Evolutionary conservation across 2,888 invertebrate species (phyloP).

Genomic region (Calameuta filiformis): DNA sequence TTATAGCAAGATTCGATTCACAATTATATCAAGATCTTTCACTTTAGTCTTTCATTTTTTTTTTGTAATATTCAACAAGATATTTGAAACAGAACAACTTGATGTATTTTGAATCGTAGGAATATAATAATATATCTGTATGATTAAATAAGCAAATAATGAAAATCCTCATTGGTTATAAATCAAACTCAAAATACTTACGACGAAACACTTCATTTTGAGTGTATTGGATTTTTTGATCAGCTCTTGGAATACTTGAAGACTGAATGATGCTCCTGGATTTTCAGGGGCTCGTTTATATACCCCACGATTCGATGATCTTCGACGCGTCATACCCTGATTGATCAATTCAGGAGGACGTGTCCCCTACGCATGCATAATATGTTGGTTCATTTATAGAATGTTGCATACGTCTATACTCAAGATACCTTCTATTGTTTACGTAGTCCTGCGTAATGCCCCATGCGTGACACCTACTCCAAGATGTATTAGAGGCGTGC

Average conservation of each 20-base stretch:
- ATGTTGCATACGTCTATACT: background rate
- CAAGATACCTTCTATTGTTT: conserved; percentile 32
- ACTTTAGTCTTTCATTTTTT: too few species aligned
- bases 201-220: conserved; percentile 55
- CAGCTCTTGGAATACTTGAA: conserved; percentile 35
- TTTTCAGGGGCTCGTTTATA: conserved; percentile 53
- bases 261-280: conserved; percentile 54
- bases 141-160: background rate
- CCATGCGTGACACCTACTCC: background rate
- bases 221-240: conserved; percentile 28
- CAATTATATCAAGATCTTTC: background rate
- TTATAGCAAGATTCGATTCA: background rate
- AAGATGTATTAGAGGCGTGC: conserved; percentile 16
- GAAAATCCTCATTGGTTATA: background rate
- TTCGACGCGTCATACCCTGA: conserved; percentile 44
- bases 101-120: background rate
- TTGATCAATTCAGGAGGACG: conserved; percentile 51
- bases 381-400: background rate
- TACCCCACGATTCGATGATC: conserved; percentile 41
- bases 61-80: background rate
- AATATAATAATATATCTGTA: background rate
- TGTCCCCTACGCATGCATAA: conserved; percentile 12
- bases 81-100: background rate
- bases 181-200: conserved; percentile 40
- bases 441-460: conserved; percentile 12